These are phyloP conservation scores for Myodes glareolus DNA, from an alignment of 2,113 vertebrate species.

Conservation along the genomic window DNA sequence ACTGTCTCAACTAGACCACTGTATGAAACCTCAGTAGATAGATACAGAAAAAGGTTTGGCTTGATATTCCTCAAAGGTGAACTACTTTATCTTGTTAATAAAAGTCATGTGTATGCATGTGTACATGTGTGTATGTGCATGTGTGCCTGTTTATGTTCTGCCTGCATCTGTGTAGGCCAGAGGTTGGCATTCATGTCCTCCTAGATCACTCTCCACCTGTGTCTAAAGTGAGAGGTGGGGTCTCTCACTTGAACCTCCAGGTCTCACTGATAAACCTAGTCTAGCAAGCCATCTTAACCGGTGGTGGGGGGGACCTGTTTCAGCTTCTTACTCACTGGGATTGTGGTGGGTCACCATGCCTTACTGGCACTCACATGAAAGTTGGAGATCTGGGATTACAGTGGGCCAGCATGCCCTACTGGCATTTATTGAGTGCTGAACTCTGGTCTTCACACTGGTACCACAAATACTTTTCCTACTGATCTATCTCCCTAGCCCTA, in stretches of 20 bases:
- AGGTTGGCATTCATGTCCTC: not conserved
- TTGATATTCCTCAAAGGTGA: not conserved
- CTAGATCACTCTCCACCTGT: not conserved
- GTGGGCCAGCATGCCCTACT: too few species aligned
- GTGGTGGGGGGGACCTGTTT: not conserved
- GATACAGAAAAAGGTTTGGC: not conserved
- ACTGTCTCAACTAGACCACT: not conserved
- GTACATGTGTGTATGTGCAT: not conserved
- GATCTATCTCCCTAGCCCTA: not conserved
- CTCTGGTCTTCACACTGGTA: not conserved
- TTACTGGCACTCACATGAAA: not conserved
- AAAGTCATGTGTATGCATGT: not conserved
- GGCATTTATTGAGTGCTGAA: not conserved
- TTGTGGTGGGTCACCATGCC: not conserved
- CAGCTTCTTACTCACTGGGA: not conserved
- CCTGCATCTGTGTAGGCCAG: not conserved
- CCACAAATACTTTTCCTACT: not conserved
- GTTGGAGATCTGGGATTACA: not conserved
- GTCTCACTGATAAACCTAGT: not conserved
- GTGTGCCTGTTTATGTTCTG: not conserved
- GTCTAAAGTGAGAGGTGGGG: too few species aligned
- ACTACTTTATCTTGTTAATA: not conserved
- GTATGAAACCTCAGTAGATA: not conserved
- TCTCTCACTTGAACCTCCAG: not conserved
- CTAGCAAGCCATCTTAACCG: not conserved